Evolutionary conservation across 2,113 vertebrate genomes (phyloP), one percentile per base, ranked within the genome.

Genomic region (Neodontobutis hainanensis): DNA sequence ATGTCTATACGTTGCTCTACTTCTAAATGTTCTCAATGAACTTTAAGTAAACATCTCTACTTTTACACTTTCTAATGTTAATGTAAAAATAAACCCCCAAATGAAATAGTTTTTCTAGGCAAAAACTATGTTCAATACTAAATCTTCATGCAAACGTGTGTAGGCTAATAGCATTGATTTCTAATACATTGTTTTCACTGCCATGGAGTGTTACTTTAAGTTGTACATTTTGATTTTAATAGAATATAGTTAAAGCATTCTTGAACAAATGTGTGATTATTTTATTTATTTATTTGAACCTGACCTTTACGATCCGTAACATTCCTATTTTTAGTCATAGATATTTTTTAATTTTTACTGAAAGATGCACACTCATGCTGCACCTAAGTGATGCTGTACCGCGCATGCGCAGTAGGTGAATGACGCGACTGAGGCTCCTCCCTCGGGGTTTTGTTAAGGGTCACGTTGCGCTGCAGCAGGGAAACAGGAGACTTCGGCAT

Each of bases 391-490:
- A 71, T 52, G 58, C 16, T 27, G 0, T 0, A 0, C 15, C 0
- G 68, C 83, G 77, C 87, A 69, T 81, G 86, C 71, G 85, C 65
- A 2, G n/a, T 5, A 5, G 58, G 65, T 61, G 42, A 19, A 11
- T 87, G 82, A 84, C 81, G 79, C 48, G 1, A 10, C 3, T 0
- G 3, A 6, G 4, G 73, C 86, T 16, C 86, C 87, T 73, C 91
- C 90, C 12, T 7, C 63, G 61, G 68, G 16, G 16, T 87, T 86
- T 88, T 81, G 51, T 84, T 78, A 84, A 90, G 79, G 80, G 89
- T 92, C 92, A 92, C 92, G 92, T 93, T 89, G 89, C 90, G 77
- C 80, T 92, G 92, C 92, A 85, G 90, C 86, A 90, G 51, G 73
- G 78, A 81, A 69, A 72, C 76, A 64, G 72, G 49, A 83, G 82